Percentiles rank a stretch among this genome's conserved stretches.
Conservation (phyloP, 1,140 invertebrate genomes). For the Ceratosolen fusciceps region DNA sequence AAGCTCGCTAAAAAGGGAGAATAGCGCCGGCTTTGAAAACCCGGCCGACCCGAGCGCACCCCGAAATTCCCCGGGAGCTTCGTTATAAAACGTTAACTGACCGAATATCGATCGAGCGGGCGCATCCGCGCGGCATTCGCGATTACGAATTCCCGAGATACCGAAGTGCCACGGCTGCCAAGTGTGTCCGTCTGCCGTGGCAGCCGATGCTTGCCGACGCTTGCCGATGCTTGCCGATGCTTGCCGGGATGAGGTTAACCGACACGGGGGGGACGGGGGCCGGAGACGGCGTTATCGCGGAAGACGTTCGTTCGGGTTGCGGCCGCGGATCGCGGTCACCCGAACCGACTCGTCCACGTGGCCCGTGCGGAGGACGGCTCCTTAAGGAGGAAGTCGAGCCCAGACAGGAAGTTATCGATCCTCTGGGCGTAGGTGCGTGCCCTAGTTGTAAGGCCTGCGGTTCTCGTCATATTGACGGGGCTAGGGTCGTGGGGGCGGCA, state of each 20-base stretch:
- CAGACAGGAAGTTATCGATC: constrained; percentile 41
- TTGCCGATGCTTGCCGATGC: too few relatives aligned
- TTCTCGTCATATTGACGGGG: constrained; percentile 22
- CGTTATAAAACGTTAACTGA: constrained; percentile 25
- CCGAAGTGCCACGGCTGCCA: not conserved
- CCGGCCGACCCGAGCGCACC: not conserved
- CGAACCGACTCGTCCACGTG: not conserved
- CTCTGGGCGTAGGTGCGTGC: constrained; percentile 1
- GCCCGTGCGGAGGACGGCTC: not conserved
- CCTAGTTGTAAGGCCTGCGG: constrained; percentile 26
- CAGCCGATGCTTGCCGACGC: too few relatives aligned
- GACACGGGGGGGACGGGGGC: too few relatives aligned
- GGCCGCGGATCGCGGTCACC: too few relatives aligned
- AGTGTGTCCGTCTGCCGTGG: not conserved
- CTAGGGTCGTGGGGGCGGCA: not conserved
- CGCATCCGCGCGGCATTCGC: constrained; percentile 1
- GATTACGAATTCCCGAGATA: constrained; percentile 12
- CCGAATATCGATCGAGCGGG: not conserved
- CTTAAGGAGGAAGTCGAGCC: not conserved
- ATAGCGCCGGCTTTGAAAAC: not conserved
- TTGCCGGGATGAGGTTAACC: too few relatives aligned
- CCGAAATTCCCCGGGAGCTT: not conserved
- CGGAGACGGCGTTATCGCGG: too few relatives aligned
- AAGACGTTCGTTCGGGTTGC: too few relatives aligned
- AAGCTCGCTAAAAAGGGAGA: not conserved